phyloP scores from a whole-genome alignment of 2,797 vertebrate genomes.

The Gila robusta region DNA sequence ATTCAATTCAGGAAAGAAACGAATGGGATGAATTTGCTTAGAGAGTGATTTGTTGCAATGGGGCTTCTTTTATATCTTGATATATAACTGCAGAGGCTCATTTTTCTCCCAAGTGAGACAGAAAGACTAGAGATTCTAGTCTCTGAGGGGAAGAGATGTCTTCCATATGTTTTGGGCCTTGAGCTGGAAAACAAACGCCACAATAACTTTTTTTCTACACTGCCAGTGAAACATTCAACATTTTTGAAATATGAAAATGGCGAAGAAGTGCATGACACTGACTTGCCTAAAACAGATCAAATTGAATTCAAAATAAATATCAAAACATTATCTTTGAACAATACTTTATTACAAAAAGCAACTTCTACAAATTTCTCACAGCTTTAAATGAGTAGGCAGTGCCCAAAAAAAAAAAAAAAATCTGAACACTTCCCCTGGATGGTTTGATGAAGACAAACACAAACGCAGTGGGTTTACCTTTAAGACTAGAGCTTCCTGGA shows the following conservation, averaged over 20 bases:
- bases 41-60: conserved; percentile 20
- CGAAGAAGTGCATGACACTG: neutral
- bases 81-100: neutral
- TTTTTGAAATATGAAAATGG: neutral
- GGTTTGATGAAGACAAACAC: conserved; percentile 30
- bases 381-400: neutral
- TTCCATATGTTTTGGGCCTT: neutral
- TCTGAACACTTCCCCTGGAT: neutral
- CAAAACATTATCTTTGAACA: neutral
- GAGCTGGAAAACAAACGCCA: neutral
- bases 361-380: neutral
- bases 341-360: neutral
- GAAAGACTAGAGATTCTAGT: neutral
- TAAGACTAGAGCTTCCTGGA: conserved; percentile 17
- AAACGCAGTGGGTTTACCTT: conserved; percentile 44
- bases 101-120: neutral
- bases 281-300: neutral
- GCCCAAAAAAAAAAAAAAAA: neutral
- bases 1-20: neutral
- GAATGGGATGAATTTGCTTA: conserved; percentile 17
- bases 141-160: neutral
- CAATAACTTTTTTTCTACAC: neutral
- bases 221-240: neutral
- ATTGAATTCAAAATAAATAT: neutral
- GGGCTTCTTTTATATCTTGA: conserved; percentile 11